phyloP scores from a whole-genome alignment of 2,888 invertebrate genomes.

The Rugalucina vietnamica region DNA sequence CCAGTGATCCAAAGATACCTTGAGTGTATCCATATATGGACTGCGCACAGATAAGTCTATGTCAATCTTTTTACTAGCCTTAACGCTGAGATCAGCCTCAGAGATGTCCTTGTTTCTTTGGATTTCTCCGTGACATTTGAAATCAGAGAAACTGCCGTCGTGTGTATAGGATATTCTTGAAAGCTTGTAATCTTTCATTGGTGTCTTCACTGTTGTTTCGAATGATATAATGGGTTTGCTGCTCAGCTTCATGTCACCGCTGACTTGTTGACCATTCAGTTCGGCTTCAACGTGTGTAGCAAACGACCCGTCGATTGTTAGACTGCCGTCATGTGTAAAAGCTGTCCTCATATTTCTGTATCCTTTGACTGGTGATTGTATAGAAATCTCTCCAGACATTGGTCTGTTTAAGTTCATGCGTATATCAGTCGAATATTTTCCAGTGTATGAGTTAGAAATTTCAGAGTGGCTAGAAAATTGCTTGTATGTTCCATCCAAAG shows the following conservation, averaged over 20 bases:
- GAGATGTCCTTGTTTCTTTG: slow-evolving; percentile 48
- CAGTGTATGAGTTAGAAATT: slow-evolving; percentile 22
- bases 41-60: slow-evolving; percentile 45
- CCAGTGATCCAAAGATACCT: slow-evolving; percentile 49
- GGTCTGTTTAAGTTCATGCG: slow-evolving; percentile 2
- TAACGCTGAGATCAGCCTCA: slow-evolving; percentile 35
- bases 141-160: slow-evolving; percentile 38
- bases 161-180: slow-evolving; percentile 28
- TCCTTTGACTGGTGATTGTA: slow-evolving; percentile 45
- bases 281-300: slow-evolving; percentile 30
- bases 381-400: not conserved
- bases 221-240: slow-evolving; percentile 13
- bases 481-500: slow-evolving; percentile 27
- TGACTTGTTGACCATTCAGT: slow-evolving; percentile 10
- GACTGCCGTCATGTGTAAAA: slow-evolving; percentile 42
- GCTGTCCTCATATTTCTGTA: slow-evolving; percentile 31
- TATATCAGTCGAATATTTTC: slow-evolving; percentile 24
- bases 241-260: slow-evolving; percentile 32
- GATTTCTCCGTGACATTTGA: slow-evolving; percentile 41
- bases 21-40: slow-evolving; percentile 41
- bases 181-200: slow-evolving; percentile 21
- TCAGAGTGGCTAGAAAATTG: slow-evolving; percentile 35
- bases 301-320: no score
- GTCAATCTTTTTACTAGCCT: slow-evolving; percentile 31
- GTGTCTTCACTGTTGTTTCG: slow-evolving; percentile 36